Percentiles rank a stretch among this genome's conserved stretches.
Evolutionary conservation across 2,797 vertebrate species (phyloP).

Genomic region (Picus viridis): DNA sequence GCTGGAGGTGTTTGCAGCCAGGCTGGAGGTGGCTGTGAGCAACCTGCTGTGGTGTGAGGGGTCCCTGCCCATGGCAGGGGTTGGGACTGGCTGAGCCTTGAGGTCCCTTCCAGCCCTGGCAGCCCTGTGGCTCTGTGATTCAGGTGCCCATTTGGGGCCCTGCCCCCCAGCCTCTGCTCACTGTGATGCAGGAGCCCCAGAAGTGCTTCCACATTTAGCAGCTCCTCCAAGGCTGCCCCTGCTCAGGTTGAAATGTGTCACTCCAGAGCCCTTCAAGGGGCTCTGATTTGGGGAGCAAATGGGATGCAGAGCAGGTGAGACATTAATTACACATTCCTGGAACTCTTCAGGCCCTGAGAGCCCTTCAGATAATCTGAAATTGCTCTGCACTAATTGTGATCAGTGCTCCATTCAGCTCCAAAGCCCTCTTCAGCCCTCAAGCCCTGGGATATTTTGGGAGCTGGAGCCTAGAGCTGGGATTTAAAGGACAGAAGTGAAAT

Average conservation of each 20-base stretch:
- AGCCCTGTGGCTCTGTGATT: no score
- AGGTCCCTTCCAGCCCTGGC: no score
- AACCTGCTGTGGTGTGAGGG: no score
- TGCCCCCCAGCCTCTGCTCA: not conserved
- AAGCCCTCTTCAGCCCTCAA: slow-evolving; percentile 63
- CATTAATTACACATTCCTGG: slow-evolving; percentile 73
- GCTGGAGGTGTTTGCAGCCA: no score
- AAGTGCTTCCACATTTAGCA: slow-evolving; percentile 76
- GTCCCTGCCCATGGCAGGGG: no score
- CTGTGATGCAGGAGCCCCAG: slow-evolving; percentile 54
- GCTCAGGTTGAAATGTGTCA: slow-evolving; percentile 64
- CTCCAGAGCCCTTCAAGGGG: slow-evolving; percentile 63
- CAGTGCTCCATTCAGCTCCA: slow-evolving; percentile 67
- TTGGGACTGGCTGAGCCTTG: no score
- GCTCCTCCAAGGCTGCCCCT: slow-evolving; percentile 65
- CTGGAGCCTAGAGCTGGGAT: slow-evolving; percentile 14
- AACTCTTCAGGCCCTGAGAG: slow-evolving; percentile 70
- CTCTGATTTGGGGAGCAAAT: slow-evolving; percentile 74
- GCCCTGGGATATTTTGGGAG: slow-evolving; percentile 55
- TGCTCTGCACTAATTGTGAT: slow-evolving; percentile 75
- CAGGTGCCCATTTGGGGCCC: not conserved
- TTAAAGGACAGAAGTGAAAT: not conserved
- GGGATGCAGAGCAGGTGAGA: slow-evolving; percentile 74
- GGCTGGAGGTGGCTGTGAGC: no score
- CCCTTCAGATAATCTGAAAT: slow-evolving; percentile 78